phyloP scores from a whole-genome alignment of 2,113 vertebrate genomes.

The Centropus unirufus region DNA sequence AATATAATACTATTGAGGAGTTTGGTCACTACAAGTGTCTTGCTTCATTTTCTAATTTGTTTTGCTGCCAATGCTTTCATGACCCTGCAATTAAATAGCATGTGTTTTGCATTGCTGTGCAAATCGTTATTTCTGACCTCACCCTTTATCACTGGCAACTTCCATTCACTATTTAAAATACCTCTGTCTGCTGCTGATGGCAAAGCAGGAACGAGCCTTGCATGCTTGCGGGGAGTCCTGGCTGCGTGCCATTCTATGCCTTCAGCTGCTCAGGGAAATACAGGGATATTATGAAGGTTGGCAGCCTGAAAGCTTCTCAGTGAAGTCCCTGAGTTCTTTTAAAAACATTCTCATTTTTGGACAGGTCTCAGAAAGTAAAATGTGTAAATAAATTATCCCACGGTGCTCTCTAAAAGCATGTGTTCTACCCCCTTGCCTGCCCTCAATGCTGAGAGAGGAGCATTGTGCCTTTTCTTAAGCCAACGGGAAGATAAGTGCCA shows the following conservation, averaged over 20 bases:
- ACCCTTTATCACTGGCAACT: background rate
- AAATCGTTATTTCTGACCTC: background rate
- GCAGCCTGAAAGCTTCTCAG: background rate
- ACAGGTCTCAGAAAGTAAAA: background rate
- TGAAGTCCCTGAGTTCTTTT: background rate
- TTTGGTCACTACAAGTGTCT: background rate
- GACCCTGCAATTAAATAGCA: background rate
- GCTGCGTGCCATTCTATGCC: background rate
- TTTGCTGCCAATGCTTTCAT: background rate
- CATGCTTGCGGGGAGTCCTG: accelerated
- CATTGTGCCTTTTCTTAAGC: too few relatives aligned
- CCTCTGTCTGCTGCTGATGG: background rate
- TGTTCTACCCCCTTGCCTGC: background rate
- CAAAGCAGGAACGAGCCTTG: background rate
- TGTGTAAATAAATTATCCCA: background rate
- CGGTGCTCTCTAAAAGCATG: background rate
- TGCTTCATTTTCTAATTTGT: background rate
- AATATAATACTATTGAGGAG: background rate
- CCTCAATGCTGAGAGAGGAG: background rate
- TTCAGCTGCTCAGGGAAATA: background rate
- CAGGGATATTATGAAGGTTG: too few relatives aligned
- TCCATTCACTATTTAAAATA: background rate
- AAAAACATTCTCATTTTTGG: background rate
- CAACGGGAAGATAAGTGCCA: too few relatives aligned
- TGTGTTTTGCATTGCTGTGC: background rate